These are phyloP conservation scores for Circaetus cinerascens DNA, from an alignment of 2,113 vertebrate species.

Conservation along the genomic window DNA sequence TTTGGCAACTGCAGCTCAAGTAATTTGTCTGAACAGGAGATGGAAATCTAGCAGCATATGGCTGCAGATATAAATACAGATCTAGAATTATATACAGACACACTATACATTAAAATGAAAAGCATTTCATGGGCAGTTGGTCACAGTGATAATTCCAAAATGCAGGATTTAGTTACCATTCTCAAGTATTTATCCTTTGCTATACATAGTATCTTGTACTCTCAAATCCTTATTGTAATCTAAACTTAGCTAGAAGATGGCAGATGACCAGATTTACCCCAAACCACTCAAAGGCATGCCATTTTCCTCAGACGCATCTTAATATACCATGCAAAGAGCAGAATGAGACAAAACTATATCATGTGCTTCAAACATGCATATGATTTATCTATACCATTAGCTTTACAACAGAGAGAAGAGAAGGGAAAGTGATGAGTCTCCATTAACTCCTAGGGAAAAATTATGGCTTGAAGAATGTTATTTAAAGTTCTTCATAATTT, in stretches of 20 bases:
- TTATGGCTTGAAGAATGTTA: neutral
- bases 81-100: slow-evolving; percentile 59
- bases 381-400: neutral
- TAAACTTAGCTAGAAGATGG: slow-evolving; percentile 3
- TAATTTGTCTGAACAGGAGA: slow-evolving; percentile 67
- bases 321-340: neutral
- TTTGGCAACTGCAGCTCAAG: slow-evolving; percentile 69
- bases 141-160: slow-evolving; percentile 46
- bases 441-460: neutral
- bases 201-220: slow-evolving; percentile 4
- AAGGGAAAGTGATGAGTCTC: neutral
- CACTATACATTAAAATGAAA: slow-evolving; percentile 62
- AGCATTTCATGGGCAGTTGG: slow-evolving; percentile 58
- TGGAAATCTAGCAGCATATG: slow-evolving; percentile 64
- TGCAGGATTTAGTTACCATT: slow-evolving; percentile 40
- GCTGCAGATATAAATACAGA: slow-evolving; percentile 63
- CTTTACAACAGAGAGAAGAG: neutral
- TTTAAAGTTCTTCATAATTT: neutral
- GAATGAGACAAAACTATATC: neutral
- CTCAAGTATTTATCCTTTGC: neutral
- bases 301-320: neutral
- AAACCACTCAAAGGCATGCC: neutral
- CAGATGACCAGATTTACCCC: neutral
- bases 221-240: slow-evolving; percentile 2
- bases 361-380: neutral